phyloP scores from a whole-genome alignment of 2,888 invertebrate species.

The Patella pellucida region DNA sequence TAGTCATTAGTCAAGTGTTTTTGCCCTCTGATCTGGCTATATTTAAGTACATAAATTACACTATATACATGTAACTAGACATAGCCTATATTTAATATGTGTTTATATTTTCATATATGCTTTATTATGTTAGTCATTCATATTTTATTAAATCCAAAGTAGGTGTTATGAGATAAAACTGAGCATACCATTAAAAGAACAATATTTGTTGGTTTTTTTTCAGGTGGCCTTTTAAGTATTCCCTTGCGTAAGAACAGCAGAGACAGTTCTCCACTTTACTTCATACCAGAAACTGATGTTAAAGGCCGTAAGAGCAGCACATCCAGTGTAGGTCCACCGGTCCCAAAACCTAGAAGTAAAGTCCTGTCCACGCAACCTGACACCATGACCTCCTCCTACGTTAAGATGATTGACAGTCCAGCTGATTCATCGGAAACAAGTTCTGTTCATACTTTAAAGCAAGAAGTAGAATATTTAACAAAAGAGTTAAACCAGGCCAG shows the following conservation, averaged over 20 bases:
- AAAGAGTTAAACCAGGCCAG: constrained; percentile 72
- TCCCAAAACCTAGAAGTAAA: constrained; percentile 15
- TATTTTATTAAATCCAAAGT: too few relatives aligned
- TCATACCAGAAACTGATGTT: not conserved
- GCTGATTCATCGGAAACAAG: not conserved
- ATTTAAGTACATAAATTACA: too few relatives aligned
- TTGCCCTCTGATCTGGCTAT: too few relatives aligned
- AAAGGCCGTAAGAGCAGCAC: not conserved
- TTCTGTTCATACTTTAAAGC: constrained; percentile 32
- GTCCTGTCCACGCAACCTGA: constrained; percentile 16
- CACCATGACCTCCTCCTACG: not conserved
- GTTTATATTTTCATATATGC: too few relatives aligned
- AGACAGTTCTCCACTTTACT: not conserved
- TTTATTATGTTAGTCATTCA: too few relatives aligned
- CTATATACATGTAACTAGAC: too few relatives aligned
- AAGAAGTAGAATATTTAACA: constrained; percentile 71
- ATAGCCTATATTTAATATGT: too few relatives aligned
- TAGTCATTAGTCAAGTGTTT: too few relatives aligned
- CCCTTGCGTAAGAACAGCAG: not conserved
- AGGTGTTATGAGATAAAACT: too few relatives aligned
- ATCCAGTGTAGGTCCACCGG: not conserved
- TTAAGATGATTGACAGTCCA: not conserved
- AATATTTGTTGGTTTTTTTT: too few relatives aligned
- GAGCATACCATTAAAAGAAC: too few relatives aligned
- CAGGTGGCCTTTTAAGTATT: too few relatives aligned